Evolutionary conservation across 2,888 invertebrate species (phyloP), one percentile per base, ranked within the genome.

Genomic region (Acleris laterana): DNA sequence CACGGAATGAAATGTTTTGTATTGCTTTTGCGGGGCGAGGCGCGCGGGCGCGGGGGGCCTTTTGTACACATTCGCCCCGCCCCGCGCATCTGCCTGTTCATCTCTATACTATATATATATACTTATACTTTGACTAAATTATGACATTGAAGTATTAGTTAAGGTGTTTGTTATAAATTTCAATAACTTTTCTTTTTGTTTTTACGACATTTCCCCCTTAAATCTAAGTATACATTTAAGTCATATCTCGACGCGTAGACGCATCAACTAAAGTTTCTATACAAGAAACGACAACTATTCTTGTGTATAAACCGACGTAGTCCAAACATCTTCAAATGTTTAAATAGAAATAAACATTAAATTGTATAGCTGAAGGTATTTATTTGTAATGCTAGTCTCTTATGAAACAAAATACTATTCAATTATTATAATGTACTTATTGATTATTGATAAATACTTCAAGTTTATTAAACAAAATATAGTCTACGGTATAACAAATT

Each of bases 301-400:
- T 85, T 84, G 90, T 84, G 84, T 84, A 84, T 74, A 84, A 84
- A 86, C 89, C 84, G 83, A 84, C 83, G 88, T 89, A 89, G 90
- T 85, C 90, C 89, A 83, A 88, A 89, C 91, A 90, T 91, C 90
- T 90, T 87, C 88, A 80, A 87, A 88, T 90, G 90, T 91, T 92
- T 90, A 85, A 88, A 90, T 89, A 89, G 88, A 87, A 88, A 89
- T 87, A 88, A 88, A 90, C 89, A 90, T 90, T 88, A 85, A 91
- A 89, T 90, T 90, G 91, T 92, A 92, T 93, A 93, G 92, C 92
- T 91, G 92, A 91, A 89, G 88, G 87, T 92, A 91, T 93, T 93
- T 89, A 91, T 93, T 93, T 92, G 90, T 93, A 92, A 91, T 91
- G 92, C 93, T 93, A 93, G 93, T 92, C 90, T 93, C 91, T 92